Percentiles rank a stretch among this genome's conserved stretches.
These are phyloP conservation scores for Sialia sialis DNA, from an alignment of 2,113 vertebrate genomes.

Conservation along the genomic window DNA sequence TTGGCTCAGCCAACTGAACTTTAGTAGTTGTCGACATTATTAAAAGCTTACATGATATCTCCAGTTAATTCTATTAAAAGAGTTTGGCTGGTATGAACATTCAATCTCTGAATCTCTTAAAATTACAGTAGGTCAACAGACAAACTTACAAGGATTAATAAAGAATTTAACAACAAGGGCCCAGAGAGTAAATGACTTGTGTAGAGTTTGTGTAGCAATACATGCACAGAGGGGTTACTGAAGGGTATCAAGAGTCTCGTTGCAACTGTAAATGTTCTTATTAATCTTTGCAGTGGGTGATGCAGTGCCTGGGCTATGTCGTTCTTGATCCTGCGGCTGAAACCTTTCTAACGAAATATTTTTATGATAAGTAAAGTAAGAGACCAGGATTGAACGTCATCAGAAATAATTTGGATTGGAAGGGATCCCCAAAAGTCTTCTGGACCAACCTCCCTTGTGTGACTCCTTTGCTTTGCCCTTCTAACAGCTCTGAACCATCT, in stretches of 20 bases:
- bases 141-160: neutral
- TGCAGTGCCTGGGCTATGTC: accelerated
- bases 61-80: neutral
- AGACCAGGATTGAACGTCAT: neutral
- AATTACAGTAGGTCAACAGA: neutral
- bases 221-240: neutral
- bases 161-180: neutral
- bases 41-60: neutral
- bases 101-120: neutral
- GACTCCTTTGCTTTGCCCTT: neutral
- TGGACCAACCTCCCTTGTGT: neutral
- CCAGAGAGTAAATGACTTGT: neutral
- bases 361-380: neutral
- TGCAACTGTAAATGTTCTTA: neutral
- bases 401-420: neutral
- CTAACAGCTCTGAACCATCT: neutral
- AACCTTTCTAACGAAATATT: neutral
- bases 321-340: neutral
- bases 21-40: neutral
- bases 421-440: neutral
- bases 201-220: neutral
- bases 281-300: neutral
- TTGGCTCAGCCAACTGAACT: neutral
- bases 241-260: neutral
- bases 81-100: neutral